These are phyloP conservation scores for Rhynchomys soricoides DNA, from an alignment of 2,113 vertebrate species.

Conservation along the genomic window DNA sequence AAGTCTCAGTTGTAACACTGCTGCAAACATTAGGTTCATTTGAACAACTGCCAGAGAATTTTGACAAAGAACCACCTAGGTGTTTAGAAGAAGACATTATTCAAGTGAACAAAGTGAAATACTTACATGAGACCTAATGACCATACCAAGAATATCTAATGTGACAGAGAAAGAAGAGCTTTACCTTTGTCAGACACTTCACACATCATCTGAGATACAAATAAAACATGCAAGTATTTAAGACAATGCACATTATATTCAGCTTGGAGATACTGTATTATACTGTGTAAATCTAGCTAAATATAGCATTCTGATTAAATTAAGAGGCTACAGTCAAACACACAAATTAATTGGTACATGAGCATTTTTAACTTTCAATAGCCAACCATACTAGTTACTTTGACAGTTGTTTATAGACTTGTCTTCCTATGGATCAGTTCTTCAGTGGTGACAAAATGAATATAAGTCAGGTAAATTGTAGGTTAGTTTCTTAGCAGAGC, in stretches of 20 bases:
- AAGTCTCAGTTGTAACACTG: neutral
- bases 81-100: neutral
- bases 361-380: constrained; percentile 51
- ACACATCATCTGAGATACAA: constrained; percentile 12
- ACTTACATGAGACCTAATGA: neutral
- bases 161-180: neutral
- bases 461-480: constrained; percentile 45
- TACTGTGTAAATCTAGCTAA: constrained; percentile 55
- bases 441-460: constrained; percentile 40
- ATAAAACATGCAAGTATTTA: constrained; percentile 40
- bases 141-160: neutral
- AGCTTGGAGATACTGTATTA: neutral
- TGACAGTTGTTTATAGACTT: neutral
- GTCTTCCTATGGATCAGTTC: constrained; percentile 4
- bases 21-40: neutral
- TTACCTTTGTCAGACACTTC: neutral
- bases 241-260: constrained; percentile 18
- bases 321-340: constrained; percentile 39
- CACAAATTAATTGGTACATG: constrained; percentile 43
- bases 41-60: neutral
- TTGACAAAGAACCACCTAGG: neutral
- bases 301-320: constrained; percentile 46
- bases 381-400: constrained; percentile 33
- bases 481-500: constrained; percentile 48
- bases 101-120: neutral